Percentiles rank a stretch among this genome's conserved stretches.
phyloP scores from a whole-genome alignment of 2,797 vertebrate species.

The Fratercula arctica region DNA sequence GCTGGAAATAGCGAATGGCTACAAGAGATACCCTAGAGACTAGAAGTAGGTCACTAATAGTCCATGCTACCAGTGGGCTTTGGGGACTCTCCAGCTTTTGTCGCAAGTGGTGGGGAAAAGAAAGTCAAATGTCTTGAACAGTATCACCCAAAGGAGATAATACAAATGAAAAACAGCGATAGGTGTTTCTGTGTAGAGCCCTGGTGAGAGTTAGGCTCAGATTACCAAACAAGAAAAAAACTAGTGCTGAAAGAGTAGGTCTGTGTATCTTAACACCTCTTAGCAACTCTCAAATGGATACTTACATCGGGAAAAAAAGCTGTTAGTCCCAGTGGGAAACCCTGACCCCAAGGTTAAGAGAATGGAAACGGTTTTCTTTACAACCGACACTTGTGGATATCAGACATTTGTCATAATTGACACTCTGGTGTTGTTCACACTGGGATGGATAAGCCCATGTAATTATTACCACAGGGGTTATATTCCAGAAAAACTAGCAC shows the following conservation, averaged over 20 bases:
- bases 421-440: slow-evolving; percentile 56
- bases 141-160: slow-evolving; percentile 17
- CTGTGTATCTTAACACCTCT: slow-evolving; percentile 35
- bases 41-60: slow-evolving; percentile 4
- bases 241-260: neutral
- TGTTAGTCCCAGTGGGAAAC: slow-evolving; percentile 48
- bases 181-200: neutral
- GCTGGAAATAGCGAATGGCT: slow-evolving; percentile 17
- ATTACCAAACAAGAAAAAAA: neutral
- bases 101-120: slow-evolving; percentile 47
- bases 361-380: slow-evolving; percentile 40
- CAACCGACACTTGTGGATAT: slow-evolving; percentile 22
- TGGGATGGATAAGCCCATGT: slow-evolving; percentile 27
- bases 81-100: neutral
- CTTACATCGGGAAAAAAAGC: slow-evolving; percentile 25
- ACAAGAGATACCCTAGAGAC: neutral
- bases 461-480: slow-evolving; percentile 62
- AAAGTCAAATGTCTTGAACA: neutral
- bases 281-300: slow-evolving; percentile 30
- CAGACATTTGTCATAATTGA: slow-evolving; percentile 54
- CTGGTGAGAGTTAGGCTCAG: neutral
- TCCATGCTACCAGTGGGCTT: neutral
- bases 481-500: slow-evolving; percentile 36
- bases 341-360: slow-evolving; percentile 33
- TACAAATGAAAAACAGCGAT: neutral